Conservation (phyloP, 2,888 invertebrate species). For the Rhamnusium bicolor region DNA sequence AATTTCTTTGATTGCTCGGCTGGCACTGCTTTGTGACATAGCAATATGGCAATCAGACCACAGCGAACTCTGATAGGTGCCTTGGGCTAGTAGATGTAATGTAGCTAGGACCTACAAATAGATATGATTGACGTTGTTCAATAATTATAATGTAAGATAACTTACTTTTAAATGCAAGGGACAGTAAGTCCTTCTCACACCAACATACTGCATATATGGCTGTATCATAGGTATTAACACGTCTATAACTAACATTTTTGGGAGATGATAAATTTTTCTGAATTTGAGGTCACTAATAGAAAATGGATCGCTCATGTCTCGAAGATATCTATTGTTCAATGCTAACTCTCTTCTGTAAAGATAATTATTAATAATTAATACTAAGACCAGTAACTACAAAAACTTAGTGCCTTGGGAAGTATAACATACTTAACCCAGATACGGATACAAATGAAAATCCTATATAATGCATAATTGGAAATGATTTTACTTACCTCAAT, state of each 20-base stretch:
- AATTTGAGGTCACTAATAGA: too few species aligned
- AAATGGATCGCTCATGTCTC: too few species aligned
- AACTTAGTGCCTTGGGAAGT: too few species aligned
- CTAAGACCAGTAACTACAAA: too few species aligned
- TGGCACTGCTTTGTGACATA: constrained; percentile 2
- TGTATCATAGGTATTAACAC: too few species aligned
- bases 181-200: too few species aligned
- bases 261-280: too few species aligned
- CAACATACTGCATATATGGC: too few species aligned
- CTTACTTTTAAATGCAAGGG: too few species aligned
- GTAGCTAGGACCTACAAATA: not conserved
- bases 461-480: not conserved
- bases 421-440: not conserved
- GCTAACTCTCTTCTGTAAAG: not conserved
- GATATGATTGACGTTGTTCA: not conserved
- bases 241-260: too few species aligned
- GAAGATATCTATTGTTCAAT: too few species aligned
- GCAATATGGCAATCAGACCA: not conserved
- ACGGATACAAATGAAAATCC: not conserved
- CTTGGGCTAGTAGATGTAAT: not conserved
- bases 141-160: not conserved
- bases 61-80: not conserved
- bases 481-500: not conserved
- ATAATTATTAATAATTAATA: not conserved
- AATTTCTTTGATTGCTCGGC: not conserved